These are phyloP conservation scores for Monodelphis domestica DNA, from an alignment of 2,797 vertebrate genomes.

Conservation along the genomic window DNA sequence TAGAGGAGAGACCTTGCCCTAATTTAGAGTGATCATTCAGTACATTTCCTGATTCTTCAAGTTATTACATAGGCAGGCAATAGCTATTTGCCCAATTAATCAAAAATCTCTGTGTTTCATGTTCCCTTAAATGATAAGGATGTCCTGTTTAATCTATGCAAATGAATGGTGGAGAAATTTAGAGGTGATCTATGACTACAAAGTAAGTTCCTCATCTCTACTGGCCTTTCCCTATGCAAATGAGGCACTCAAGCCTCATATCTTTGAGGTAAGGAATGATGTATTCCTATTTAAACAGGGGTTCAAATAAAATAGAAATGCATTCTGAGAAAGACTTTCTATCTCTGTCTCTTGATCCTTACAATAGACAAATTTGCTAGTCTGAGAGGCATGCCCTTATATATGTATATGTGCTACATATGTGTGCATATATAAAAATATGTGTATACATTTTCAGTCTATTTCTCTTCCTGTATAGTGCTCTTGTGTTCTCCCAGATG, in stretches of 20 bases:
- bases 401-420: not conserved
- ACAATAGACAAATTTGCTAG: not conserved
- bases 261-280: not conserved
- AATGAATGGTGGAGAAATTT: not conserved
- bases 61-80: not conserved
- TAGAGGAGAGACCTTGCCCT: not conserved
- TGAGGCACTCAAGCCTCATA: not conserved
- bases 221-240: not conserved
- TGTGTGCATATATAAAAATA: not conserved
- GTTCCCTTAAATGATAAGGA: not conserved
- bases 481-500: constrained; percentile 57
- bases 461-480: not conserved
- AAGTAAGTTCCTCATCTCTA: not conserved
- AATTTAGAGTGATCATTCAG: not conserved
- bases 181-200: not conserved
- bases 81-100: not conserved
- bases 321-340: not conserved
- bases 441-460: not conserved
- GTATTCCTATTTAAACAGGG: not conserved
- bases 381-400: not conserved
- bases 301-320: not conserved
- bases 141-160: not conserved
- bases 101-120: not conserved
- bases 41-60: not conserved
- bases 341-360: not conserved